These are phyloP conservation scores for Gastracanthus pulcherrimus DNA, from an alignment of 2,888 invertebrate species.

Conservation along the genomic window DNA sequence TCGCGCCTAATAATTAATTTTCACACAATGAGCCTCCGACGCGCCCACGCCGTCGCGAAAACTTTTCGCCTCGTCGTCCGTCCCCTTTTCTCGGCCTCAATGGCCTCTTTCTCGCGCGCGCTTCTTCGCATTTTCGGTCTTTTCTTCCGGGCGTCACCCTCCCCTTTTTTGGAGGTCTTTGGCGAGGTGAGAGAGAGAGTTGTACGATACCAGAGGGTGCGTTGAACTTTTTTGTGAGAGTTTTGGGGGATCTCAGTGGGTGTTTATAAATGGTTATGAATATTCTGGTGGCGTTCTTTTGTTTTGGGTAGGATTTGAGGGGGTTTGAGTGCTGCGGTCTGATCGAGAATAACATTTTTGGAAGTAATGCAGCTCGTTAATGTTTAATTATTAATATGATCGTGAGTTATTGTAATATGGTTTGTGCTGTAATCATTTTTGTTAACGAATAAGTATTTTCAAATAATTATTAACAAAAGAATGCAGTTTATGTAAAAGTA, in stretches of 20 bases:
- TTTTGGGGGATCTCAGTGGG: background rate
- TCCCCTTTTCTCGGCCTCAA: background rate
- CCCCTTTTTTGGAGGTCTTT: background rate
- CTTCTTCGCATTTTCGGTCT: background rate
- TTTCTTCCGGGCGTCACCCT: background rate
- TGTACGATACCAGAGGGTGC: no score
- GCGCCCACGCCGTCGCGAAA: background rate
- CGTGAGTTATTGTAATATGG: no score
- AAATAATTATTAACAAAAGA: no score
- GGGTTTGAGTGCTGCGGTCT: no score
- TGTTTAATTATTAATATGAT: no score
- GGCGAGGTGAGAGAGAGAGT: background rate
- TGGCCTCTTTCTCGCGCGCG: conserved; percentile 8
- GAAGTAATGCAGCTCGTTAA: no score
- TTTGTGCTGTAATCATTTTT: no score
- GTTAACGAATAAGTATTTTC: no score
- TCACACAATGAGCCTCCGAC: conserved; percentile 48
- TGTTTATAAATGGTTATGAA: background rate
- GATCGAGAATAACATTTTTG: no score
- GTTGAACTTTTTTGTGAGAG: background rate
- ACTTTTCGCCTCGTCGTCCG: background rate
- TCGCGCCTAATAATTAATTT: conserved; percentile 62
- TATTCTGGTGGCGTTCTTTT: background rate
- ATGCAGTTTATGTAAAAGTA: no score
- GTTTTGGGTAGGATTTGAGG: background rate